phyloP scores from a whole-genome alignment of 2,888 invertebrate species.

The Lottia gigantea region DNA sequence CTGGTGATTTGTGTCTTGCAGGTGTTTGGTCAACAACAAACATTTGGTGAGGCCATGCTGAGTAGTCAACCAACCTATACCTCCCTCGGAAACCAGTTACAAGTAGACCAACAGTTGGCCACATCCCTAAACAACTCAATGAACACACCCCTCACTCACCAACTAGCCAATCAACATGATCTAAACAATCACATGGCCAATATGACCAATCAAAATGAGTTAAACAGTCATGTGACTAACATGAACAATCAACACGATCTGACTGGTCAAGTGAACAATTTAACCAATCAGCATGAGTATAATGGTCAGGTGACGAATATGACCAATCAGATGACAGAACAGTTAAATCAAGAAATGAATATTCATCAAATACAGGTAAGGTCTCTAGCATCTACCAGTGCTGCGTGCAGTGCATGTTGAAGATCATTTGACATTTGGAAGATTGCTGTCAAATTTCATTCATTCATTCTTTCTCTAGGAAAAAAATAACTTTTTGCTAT shows the following conservation, averaged over 20 bases:
- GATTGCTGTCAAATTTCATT: no score
- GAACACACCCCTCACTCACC: no score
- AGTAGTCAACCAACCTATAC: constrained; percentile 51
- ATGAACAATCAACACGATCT: background rate
- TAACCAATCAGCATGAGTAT: constrained; percentile 4
- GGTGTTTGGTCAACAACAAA: constrained; percentile 55
- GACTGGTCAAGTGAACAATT: background rate
- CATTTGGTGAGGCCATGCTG: constrained; percentile 53
- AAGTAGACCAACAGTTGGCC: constrained; percentile 6
- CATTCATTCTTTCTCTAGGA: no score
- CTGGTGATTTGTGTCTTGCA: no score
- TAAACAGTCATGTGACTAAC: background rate
- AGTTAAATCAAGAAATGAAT: constrained; percentile 26
- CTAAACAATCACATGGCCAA: background rate
- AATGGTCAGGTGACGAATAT: constrained; percentile 18
- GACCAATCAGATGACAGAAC: constrained; percentile 30
- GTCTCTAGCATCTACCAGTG: no score
- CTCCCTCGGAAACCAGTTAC: constrained; percentile 31
- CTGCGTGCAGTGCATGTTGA: no score
- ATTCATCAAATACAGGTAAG: constrained; percentile 10
- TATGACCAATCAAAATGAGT: constrained; percentile 16
- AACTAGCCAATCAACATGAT: no score
- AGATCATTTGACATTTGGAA: no score
- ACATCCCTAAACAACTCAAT: background rate
- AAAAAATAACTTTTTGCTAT: no score